phyloP scores from a whole-genome alignment of 2,888 invertebrate species.

The Trachelus stipa region DNA sequence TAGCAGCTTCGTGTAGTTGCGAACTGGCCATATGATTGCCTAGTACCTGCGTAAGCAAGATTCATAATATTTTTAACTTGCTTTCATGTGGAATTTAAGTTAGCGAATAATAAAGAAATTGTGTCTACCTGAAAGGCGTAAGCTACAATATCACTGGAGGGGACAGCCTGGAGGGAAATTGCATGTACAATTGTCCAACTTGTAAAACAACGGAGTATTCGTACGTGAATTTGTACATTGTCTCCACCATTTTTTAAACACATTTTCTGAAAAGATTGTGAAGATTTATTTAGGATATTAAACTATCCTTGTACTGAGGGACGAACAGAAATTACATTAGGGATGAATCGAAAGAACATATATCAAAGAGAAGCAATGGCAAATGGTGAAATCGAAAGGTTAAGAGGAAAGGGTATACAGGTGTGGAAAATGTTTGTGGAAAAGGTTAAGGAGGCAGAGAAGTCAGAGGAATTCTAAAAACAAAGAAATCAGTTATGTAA shows the following conservation, averaged over 20 bases:
- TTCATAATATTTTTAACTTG: not conserved
- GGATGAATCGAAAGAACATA: no score
- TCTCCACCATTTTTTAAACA: conserved; percentile 76
- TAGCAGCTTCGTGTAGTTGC: conserved; percentile 87
- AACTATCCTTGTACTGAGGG: no score
- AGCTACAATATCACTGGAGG: conserved; percentile 79
- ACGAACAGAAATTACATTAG: no score
- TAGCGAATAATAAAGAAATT: not conserved
- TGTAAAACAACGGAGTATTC: conserved; percentile 87
- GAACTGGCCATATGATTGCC: conserved; percentile 72
- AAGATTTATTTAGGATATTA: not conserved
- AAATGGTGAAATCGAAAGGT: no score
- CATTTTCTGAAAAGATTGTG: conserved; percentile 70
- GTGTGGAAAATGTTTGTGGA: no score
- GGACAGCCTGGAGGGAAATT: conserved; percentile 79
- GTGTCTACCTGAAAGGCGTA: conserved; percentile 74
- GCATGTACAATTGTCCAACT: conserved; percentile 92
- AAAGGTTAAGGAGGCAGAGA: no score
- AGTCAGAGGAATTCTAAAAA: not conserved
- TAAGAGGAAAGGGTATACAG: no score
- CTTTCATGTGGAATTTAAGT: not conserved
- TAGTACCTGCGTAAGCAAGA: conserved; percentile 66
- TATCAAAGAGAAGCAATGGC: no score
- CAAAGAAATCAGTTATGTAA: conserved; percentile 3
- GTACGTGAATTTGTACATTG: conserved; percentile 77